Evolutionary conservation across 1,140 invertebrate species (phyloP), one percentile per base, ranked within the genome.

Genomic region (Euura saliciscinereae): DNA sequence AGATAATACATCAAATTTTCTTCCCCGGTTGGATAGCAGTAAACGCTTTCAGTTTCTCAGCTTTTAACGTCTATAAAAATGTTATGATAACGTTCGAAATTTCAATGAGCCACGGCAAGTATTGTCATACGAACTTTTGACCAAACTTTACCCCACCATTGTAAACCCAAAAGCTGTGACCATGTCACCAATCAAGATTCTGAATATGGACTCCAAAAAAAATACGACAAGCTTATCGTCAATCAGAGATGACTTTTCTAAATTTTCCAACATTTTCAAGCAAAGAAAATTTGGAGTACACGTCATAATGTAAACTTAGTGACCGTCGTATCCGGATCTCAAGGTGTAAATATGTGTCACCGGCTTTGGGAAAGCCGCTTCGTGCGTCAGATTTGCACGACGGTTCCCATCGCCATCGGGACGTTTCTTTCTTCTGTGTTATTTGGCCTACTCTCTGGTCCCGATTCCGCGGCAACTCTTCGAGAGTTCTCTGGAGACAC

Each of bases 51-150:
- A 67, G 66, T 67, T 67, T 67, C 66, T 28, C 42, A 28, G 11
- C 10, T 67, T 67, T 67, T 67, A 4, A 67, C 42, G 8, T 44
- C 66, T 67, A 67, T 67, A 67, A 67, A 67, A 67, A 44, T 67
- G 43, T 67, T 67, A 67, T 28, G 66, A 11, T 67, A 67, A 67
- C 42, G 42, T 44, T 28, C 43, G 10, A 44, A 67, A 7, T 67
- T 67, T 67, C 66, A 67, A 67, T 28, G 13, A 67, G 8, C 6
- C 66, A 11, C 4, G 43, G 13, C 8, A 42, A 67, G 42, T 28
- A 67, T 11, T 28, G 13, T 67, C 13, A 28, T 42, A 67, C 8
- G 28, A 44, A 42, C 7, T 44, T 67, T 44, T 67, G 3, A 67
- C 8, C 66, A 28, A 67, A 8, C 66, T 4, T 67, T 7, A 67